Evolutionary conservation across 2,888 invertebrate genomes (phyloP).

Genomic region (Acleris sparsana): DNA sequence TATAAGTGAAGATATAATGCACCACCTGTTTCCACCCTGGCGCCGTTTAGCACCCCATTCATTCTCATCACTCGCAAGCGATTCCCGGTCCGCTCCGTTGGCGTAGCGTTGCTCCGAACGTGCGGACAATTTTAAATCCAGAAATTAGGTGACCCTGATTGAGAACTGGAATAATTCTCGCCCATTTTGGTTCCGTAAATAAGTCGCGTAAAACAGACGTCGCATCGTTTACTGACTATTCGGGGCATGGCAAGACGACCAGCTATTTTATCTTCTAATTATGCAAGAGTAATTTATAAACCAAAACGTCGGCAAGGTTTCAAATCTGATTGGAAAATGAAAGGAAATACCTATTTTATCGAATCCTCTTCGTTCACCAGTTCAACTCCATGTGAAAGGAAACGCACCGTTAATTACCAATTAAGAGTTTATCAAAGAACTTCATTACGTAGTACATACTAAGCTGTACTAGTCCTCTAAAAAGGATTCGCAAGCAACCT

Average conservation of each 20-base stretch:
- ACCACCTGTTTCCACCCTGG: slow-evolving; percentile 2
- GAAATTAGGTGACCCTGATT: slow-evolving; percentile 33
- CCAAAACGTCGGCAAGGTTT: no score
- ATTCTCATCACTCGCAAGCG: slow-evolving; percentile 9
- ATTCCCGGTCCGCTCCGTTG: not conserved
- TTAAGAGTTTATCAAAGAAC: no score
- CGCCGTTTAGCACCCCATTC: not conserved
- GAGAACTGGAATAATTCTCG: slow-evolving; percentile 23
- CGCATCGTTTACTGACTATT: slow-evolving; percentile 1
- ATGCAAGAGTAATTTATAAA: no score
- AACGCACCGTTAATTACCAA: no score
- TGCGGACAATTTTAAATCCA: slow-evolving; percentile 38
- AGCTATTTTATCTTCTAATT: not conserved
- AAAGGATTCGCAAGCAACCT: no score
- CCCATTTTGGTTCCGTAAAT: slow-evolving; percentile 44
- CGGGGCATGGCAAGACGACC: no score
- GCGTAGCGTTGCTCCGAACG: slow-evolving; percentile 12
- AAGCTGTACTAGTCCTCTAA: no score
- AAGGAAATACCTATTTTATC: no score
- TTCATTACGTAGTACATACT: no score
- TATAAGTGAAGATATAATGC: not conserved
- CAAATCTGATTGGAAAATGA: no score
- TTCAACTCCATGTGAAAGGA: no score
- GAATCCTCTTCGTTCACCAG: no score
- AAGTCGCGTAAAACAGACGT: slow-evolving; percentile 33